Conservation (phyloP, 1,140 invertebrate species). For the Drosophila elegans region DNA sequence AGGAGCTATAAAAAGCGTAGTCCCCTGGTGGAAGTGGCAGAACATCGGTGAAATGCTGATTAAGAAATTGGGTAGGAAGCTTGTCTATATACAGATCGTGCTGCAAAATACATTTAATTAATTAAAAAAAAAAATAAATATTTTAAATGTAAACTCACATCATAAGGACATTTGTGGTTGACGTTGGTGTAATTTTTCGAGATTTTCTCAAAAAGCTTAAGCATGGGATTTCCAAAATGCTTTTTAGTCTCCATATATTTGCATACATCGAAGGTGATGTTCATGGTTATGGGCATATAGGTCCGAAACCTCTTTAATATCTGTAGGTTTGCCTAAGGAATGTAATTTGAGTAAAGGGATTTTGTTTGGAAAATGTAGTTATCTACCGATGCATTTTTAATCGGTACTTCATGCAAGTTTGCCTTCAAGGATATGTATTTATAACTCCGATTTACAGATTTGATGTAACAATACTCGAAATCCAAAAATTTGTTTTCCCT, state of each 20-base stretch:
- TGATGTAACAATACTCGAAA: slow-evolving; percentile 31
- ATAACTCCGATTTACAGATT: slow-evolving; percentile 25
- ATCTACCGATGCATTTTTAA: background rate
- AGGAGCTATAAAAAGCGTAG: slow-evolving; percentile 20
- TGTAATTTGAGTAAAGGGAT: too few species aligned
- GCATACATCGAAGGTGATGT: slow-evolving; percentile 19
- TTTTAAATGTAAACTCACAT: background rate
- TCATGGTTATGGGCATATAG: slow-evolving; percentile 22
- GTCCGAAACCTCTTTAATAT: slow-evolving; percentile 8
- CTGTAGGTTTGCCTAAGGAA: slow-evolving; percentile 11
- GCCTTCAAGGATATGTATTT: slow-evolving; percentile 32
- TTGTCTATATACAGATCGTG: slow-evolving; percentile 19
- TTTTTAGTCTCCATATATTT: slow-evolving; percentile 4
- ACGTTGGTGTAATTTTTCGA: slow-evolving; percentile 9
- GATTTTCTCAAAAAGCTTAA: background rate
- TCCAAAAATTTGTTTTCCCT: background rate
- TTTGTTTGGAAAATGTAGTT: too few species aligned
- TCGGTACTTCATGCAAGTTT: background rate
- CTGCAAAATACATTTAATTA: background rate
- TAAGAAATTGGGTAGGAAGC: slow-evolving; percentile 4
- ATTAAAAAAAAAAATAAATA: too few species aligned
- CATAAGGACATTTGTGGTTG: slow-evolving; percentile 21
- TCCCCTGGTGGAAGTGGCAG: slow-evolving; percentile 21
- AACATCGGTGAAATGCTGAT: slow-evolving; percentile 17
- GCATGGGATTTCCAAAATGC: slow-evolving; percentile 7